phyloP scores from a whole-genome alignment of 2,888 invertebrate genomes.

The Falcaria lacertinaria region DNA sequence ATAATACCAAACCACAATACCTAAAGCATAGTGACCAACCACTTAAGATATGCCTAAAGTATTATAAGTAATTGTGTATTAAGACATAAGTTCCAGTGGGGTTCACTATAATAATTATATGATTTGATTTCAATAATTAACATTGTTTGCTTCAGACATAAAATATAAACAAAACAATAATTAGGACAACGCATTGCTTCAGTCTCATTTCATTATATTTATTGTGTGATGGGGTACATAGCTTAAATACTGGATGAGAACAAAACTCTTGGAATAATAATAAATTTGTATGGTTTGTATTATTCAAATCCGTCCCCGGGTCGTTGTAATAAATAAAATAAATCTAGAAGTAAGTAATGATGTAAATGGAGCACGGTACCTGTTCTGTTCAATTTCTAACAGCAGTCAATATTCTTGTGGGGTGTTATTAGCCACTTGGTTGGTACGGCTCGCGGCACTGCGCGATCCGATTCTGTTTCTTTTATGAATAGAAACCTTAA shows the following conservation, averaged over 20 bases:
- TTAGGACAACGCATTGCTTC: no score
- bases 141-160: no score
- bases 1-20: slow-evolving; percentile 40
- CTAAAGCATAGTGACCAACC: slow-evolving; percentile 48
- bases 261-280: no score
- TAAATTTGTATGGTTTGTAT: no score
- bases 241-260: no score
- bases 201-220: no score
- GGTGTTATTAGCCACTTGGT: slow-evolving; percentile 69
- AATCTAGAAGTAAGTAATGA: slow-evolving; percentile 51
- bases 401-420: slow-evolving; percentile 63
- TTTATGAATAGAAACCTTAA: slow-evolving; percentile 69
- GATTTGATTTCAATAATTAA: neutral
- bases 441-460: slow-evolving; percentile 54
- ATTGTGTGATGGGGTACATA: no score
- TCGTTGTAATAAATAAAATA: slow-evolving; percentile 26
- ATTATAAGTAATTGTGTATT: slow-evolving; percentile 43
- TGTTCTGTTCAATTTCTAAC: slow-evolving; percentile 69
- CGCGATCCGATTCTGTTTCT: slow-evolving; percentile 68
- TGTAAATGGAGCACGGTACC: slow-evolving; percentile 60
- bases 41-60: slow-evolving; percentile 38
- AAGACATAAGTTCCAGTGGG: slow-evolving; percentile 25
- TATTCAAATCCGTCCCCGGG: neutral
- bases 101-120: slow-evolving; percentile 15
- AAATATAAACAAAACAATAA: no score